These are phyloP conservation scores for Sitobion miscanthi DNA, from an alignment of 1,140 invertebrate species.

Conservation along the genomic window DNA sequence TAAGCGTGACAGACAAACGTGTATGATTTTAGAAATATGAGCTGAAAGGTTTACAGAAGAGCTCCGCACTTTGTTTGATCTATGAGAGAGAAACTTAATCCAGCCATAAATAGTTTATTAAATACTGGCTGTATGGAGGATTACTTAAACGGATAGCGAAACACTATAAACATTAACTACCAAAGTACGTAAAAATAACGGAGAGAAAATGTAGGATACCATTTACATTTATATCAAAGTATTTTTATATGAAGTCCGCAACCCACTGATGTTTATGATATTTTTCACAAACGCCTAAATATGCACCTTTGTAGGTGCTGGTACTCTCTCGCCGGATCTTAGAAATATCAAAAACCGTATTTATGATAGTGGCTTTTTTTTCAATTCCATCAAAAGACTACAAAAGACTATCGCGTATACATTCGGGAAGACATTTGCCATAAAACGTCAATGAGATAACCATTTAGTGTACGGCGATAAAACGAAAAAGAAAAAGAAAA, in stretches of 20 bases:
- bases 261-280: neutral
- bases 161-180: neutral
- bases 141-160: neutral
- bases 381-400: neutral
- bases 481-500: neutral
- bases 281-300: neutral
- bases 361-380: neutral
- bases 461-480: constrained; percentile 6
- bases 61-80: neutral
- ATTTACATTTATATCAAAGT: neutral
- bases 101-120: neutral
- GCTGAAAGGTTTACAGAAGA: neutral
- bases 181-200: neutral
- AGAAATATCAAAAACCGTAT: neutral
- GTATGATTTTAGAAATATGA: neutral
- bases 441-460: constrained; percentile 7
- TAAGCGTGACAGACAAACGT: neutral
- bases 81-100: neutral
- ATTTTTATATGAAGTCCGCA: neutral
- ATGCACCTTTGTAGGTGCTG: neutral
- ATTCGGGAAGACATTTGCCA: neutral
- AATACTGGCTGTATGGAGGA: neutral
- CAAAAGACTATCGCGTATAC: neutral
- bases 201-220: neutral
- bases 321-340: neutral